These are phyloP conservation scores for Craniophora ligustri DNA, from an alignment of 2,888 invertebrate genomes.

Conservation along the genomic window DNA sequence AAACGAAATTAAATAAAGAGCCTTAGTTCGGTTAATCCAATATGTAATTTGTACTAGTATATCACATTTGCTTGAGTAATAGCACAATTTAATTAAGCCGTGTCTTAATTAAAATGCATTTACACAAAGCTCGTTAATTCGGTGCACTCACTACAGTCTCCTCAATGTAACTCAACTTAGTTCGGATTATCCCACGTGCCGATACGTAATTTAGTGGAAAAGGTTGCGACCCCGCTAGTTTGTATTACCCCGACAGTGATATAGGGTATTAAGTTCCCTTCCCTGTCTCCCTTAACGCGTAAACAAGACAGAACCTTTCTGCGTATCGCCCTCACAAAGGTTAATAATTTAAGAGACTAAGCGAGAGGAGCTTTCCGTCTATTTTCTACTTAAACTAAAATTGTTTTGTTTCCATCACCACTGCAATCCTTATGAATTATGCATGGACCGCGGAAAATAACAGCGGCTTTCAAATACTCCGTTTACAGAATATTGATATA, in stretches of 20 bases:
- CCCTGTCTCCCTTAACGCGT: constrained; percentile 86
- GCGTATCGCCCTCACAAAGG: constrained; percentile 83
- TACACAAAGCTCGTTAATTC: constrained; percentile 51
- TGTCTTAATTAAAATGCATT: constrained; percentile 24
- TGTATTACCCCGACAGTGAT: constrained; percentile 87
- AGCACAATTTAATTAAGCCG: constrained; percentile 3
- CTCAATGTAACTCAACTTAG: constrained; percentile 81
- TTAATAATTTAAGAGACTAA: constrained; percentile 87
- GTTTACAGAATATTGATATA: constrained; percentile 54
- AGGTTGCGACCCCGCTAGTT: constrained; percentile 87
- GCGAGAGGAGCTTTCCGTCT: constrained; percentile 75
- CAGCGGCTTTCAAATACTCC: constrained; percentile 56
- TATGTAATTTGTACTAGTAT: constrained; percentile 9
- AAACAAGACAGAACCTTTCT: constrained; percentile 87
- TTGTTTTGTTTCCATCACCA: constrained; percentile 77
- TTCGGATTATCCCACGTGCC: constrained; percentile 84
- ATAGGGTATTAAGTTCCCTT: constrained; percentile 87
- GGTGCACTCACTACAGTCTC: constrained; percentile 72
- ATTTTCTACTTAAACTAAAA: constrained; percentile 81
- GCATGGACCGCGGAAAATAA: constrained; percentile 57
- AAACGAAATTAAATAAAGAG: constrained; percentile 24
- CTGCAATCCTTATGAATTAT: constrained; percentile 71
- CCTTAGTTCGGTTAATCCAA: constrained; percentile 2
- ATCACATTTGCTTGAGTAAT: constrained; percentile 1
- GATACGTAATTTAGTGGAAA: constrained; percentile 88